phyloP scores from a whole-genome alignment of 2,113 vertebrate genomes.

The Orientallactaga bullata region DNA sequence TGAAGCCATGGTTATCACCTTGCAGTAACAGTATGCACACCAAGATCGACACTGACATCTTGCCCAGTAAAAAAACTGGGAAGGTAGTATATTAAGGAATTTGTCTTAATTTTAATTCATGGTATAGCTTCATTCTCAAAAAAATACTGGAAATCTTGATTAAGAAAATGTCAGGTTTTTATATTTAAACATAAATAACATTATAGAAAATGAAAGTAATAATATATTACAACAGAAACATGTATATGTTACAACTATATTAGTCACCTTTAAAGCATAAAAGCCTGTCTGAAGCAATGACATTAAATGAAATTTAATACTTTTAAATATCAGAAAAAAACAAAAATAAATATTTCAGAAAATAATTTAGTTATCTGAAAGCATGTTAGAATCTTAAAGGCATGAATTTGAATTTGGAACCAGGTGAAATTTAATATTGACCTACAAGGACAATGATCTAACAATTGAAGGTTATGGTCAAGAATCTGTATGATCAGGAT shows the following conservation, averaged over 20 bases:
- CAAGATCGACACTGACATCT: neutral
- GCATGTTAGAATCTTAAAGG: neutral
- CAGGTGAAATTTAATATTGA: neutral
- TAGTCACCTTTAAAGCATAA: neutral
- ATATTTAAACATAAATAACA: conserved; percentile 53
- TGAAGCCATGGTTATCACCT: neutral
- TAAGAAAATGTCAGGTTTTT: neutral
- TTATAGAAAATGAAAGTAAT: neutral
- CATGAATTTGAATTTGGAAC: neutral
- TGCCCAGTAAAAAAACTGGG: neutral
- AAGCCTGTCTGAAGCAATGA: neutral
- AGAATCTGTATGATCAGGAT: neutral
- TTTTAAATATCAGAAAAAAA: neutral
- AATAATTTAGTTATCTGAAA: neutral
- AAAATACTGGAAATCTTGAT: neutral
- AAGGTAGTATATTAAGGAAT: neutral
- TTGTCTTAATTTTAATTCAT: too few relatives aligned
- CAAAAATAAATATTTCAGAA: neutral
- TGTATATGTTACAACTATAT: neutral
- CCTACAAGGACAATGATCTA: neutral
- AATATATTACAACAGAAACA: neutral
- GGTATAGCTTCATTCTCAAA: neutral
- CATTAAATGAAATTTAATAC: neutral
- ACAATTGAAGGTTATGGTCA: neutral
- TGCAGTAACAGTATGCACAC: neutral